Percentiles rank a stretch among this genome's conserved stretches.
Evolutionary conservation across 2,797 vertebrate species (phyloP).

Genomic region (Euphonia xanthogaster): DNA sequence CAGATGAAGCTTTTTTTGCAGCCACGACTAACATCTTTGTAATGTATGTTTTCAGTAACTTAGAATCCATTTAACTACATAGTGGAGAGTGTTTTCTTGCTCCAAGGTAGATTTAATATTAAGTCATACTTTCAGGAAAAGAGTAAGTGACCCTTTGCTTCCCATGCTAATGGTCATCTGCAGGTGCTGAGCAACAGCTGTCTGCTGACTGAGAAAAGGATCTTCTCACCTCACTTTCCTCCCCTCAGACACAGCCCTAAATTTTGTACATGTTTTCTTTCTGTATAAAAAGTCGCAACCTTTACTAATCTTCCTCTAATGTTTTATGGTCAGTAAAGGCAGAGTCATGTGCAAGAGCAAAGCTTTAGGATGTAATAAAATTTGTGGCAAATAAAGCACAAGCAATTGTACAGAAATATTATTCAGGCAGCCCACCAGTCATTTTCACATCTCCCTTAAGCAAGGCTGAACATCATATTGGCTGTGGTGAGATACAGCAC

Average conservation of each 20-base stretch:
- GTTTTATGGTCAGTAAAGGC: neutral
- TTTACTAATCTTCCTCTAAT: neutral
- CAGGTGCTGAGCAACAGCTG: neutral
- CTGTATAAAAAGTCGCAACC: neutral
- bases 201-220: neutral
- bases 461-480: neutral
- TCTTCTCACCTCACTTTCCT: neutral
- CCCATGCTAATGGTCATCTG: neutral
- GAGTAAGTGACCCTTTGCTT: neutral
- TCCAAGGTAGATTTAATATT: neutral
- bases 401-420: neutral
- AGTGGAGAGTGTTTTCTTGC: neutral
- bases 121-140: neutral
- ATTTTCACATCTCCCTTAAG: neutral
- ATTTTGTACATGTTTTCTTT: neutral
- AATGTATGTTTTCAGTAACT: neutral
- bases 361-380: neutral
- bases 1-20: neutral
- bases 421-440: neutral
- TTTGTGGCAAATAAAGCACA: neutral
- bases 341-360: neutral
- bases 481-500: neutral
- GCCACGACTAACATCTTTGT: neutral
- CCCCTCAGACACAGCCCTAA: neutral
- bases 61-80: neutral